Conservation (phyloP, 2,888 invertebrate genomes). For the Orthosia gothica region DNA sequence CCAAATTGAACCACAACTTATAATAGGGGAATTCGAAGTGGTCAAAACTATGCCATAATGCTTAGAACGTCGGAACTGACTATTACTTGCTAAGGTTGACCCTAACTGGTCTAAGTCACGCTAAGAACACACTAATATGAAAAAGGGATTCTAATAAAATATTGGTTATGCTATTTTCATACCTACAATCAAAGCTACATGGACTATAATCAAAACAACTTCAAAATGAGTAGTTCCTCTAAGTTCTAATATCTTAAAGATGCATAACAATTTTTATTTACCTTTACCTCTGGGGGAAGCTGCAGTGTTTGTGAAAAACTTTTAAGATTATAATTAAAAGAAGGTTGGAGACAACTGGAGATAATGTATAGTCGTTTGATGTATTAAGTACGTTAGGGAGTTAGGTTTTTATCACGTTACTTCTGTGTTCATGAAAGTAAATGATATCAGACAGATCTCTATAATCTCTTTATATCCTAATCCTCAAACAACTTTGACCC, state of each 20-base stretch:
- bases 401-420: too few relatives aligned
- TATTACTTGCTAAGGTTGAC: neutral
- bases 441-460: too few relatives aligned
- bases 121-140: constrained; percentile 18
- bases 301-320: constrained; percentile 44
- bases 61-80: constrained; percentile 3
- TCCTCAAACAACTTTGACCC: too few relatives aligned
- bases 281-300: constrained; percentile 48
- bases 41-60: neutral
- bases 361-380: neutral
- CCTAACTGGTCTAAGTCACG: constrained; percentile 2
- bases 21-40: too few relatives aligned
- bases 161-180: neutral
- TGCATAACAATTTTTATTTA: constrained; percentile 29
- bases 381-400: neutral
- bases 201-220: neutral
- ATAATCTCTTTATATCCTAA: too few relatives aligned
- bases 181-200: constrained; percentile 36
- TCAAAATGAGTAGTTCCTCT: constrained; percentile 1
- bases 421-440: too few relatives aligned
- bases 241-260: constrained; percentile 21
- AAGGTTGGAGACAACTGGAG: neutral
- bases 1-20: neutral
- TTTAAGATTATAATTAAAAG: constrained; percentile 34
- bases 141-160: neutral